Evolutionary conservation across 2,797 vertebrate species (phyloP), one percentile per base, ranked within the genome.

Genomic region (Cephalopachus bancanus): DNA sequence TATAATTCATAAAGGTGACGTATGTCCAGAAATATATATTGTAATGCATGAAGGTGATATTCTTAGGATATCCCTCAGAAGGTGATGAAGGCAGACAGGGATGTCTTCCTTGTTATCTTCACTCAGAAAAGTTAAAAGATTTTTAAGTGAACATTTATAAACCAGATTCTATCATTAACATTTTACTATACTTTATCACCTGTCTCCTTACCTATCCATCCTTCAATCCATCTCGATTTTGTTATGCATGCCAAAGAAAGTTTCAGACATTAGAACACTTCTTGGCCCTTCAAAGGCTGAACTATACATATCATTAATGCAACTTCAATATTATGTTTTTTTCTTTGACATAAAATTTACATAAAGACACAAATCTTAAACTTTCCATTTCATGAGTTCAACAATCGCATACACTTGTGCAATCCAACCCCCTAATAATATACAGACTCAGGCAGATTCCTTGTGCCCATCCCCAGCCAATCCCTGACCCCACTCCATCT

Each of bases 151-250:
- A 51, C 12, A 55, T 16, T 89, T 24, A 89, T 30, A 57, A 59
- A 30, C 64, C 89, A 81, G 62, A 72, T 78, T 74, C 75, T 88
- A 71, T 57, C 49, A 33, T 59, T 94, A 86, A 83, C 65, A 74
- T 78, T 91, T 91, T 76, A 28, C n/a, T 33, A 1, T 65, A 60
- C n/a, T 91, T 93, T 90, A 67, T 93, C 65, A 79, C 79, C 26
- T 88, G 17, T 55, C 28, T 95, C 84, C 60, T n/a, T 16, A 20
- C 55, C 19, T 0, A 44, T 51, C n/a, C 49, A 60, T 76, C 64
- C 49, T 12, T 94, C 75, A 59, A n/a, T 84, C 60, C 51, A 49
- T 78, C 55, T 71, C 91, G 83, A 86, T 55, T 74, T 93, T 44
- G 83, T 91, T 79, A 62, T 83, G 10, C 37, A 53, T 91, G 44